Conservation (phyloP, 2,797 vertebrate species). For the Hydrophis major region DNA sequence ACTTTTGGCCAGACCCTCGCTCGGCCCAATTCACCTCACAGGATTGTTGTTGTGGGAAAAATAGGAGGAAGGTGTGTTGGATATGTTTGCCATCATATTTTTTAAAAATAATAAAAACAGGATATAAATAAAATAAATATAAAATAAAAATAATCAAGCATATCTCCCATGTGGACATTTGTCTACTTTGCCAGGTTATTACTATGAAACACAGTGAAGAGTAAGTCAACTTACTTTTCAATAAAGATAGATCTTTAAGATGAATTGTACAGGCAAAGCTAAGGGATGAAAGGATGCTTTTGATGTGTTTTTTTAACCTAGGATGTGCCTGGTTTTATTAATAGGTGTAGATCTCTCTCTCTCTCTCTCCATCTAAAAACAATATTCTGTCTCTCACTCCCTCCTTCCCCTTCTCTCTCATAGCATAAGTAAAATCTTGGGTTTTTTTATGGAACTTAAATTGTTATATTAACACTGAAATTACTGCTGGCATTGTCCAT, state of each 20-base stretch:
- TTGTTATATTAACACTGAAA: neutral
- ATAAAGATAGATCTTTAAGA: neutral
- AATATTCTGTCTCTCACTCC: neutral
- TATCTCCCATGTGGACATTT: neutral
- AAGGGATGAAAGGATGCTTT: neutral
- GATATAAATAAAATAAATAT: neutral
- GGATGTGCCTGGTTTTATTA: neutral
- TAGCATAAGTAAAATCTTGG: neutral
- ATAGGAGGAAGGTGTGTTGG: neutral
- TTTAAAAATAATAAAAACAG: neutral
- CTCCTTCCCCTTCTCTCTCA: too few species aligned
- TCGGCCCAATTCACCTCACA: neutral
- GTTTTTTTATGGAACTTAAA: neutral
- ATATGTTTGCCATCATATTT: neutral
- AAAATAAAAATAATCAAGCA: neutral
- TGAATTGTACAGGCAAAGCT: neutral
- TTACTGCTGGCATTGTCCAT: neutral
- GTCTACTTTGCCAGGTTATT: neutral
- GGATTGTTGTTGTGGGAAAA: neutral
- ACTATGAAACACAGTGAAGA: neutral
- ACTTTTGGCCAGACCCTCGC: neutral
- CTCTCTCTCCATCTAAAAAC: too few species aligned
- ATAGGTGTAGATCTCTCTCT: neutral
- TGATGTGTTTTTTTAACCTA: neutral
- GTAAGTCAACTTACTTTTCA: neutral